These are phyloP conservation scores for Petrocephalus zakoni DNA, from an alignment of 2,113 vertebrate species.

Conservation along the genomic window DNA sequence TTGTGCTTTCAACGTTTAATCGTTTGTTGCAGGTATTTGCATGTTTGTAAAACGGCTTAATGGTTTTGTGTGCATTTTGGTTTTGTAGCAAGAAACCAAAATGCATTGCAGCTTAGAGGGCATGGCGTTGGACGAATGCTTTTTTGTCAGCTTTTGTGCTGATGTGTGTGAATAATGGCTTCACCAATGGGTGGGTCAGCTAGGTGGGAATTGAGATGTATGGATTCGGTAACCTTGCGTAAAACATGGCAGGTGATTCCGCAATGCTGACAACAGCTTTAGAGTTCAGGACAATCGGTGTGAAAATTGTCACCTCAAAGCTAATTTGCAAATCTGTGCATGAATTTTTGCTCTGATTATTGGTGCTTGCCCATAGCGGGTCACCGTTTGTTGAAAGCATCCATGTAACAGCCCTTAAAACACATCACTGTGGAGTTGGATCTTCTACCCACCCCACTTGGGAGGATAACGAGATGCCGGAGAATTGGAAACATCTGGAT, in stretches of 20 bases:
- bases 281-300: not conserved
- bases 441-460: constrained; percentile 2
- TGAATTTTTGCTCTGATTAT: not conserved
- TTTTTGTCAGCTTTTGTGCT: not conserved
- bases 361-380: not conserved
- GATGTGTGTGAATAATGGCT: not conserved
- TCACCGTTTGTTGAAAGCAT: not conserved
- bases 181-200: not conserved
- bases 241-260: not conserved
- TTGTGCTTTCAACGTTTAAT: not conserved
- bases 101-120: not conserved
- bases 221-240: not conserved
- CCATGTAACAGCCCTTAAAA: not conserved
- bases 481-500: constrained; percentile 61
- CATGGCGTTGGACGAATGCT: not conserved
- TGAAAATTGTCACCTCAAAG: not conserved
- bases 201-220: not conserved
- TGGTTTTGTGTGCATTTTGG: not conserved
- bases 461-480: constrained; percentile 25
- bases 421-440: constrained; percentile 14
- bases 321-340: not conserved
- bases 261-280: not conserved
- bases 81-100: not conserved
- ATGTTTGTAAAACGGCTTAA: not conserved
- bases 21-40: not conserved